Base-by-base conservation (phyloP, 2,797 vertebrate species). In the Phalanger gymnotis region DNA sequence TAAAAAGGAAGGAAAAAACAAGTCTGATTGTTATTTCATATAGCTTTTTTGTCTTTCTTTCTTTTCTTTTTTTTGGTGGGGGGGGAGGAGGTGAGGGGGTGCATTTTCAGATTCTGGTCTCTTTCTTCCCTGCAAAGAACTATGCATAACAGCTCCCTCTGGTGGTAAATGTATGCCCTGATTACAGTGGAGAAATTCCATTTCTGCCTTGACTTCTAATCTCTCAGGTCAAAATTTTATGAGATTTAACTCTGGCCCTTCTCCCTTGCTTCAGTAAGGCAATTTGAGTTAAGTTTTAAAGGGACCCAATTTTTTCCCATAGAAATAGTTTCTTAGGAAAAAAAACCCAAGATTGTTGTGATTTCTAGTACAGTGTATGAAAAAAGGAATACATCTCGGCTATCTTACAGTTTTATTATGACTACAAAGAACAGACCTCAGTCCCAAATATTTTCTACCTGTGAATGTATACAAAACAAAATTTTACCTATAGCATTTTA, bases 231-330 rank as follows among this genome's bases (percentile, higher is more conserved):
- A 93, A 92, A 92, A 94, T 95, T 94, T 96, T 53, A n/a, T 73
- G 9, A 94, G 53, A 90, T 89, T 56, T 54, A 56, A 96, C 54
- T 95, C 89, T 93, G 6, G 57, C 61, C 87, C 93, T 94, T 94
- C 90, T 92, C 53, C 53, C n/a, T 54, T 53, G 28, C 7, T 9
- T 97, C 61, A 56, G 73, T 91, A 95, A 96, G 95, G 40, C 47
- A 92, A 93, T 53, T 93, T 93, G 95, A 96, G 96, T 93, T 96
- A 96, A 96, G 95, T 94, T 90, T 54, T 47, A 96, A 96, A 90
- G 90, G n/a, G 56, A 96, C 40, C n/a, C 61, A 97, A 94, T 95
- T 40, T 90, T 89, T 93, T 96, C 95, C 91, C 90, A 95, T 93
- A 94, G 96, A 97, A 96, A 96, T 53, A 95, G 91, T 93, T 81